These are phyloP conservation scores for Accipiter virgatus DNA, from an alignment of 2,113 vertebrate species.

Conservation along the genomic window DNA sequence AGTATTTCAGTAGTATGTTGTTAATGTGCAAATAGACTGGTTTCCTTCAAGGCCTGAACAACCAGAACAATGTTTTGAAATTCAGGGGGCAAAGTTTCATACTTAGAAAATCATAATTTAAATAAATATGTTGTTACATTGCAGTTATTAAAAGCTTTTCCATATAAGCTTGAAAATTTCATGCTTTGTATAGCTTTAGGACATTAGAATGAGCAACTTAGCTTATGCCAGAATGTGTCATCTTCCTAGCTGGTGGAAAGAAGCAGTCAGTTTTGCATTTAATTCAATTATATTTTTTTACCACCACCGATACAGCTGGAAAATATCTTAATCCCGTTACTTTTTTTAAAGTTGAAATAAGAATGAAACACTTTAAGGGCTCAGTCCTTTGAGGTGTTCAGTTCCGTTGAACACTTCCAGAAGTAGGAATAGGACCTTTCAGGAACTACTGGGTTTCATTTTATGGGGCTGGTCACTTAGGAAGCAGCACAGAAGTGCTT, in stretches of 20 bases:
- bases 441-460: neutral
- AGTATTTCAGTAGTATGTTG: neutral
- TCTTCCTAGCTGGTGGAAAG: neutral
- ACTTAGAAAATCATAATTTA: neutral
- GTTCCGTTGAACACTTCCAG: neutral
- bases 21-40: neutral
- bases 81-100: neutral
- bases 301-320: neutral
- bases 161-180: neutral
- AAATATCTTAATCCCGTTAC: neutral
- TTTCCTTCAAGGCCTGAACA: neutral
- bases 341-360: neutral
- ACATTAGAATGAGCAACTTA: neutral
- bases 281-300: neutral
- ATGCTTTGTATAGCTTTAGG: neutral
- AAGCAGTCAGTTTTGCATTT: neutral
- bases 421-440: neutral
- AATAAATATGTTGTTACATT: neutral
- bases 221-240: neutral
- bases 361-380: neutral
- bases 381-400: neutral
- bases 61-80: neutral
- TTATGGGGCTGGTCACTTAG: neutral
- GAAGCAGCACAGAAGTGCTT: neutral
- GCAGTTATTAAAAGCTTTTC: neutral